These are phyloP conservation scores for Drosophila ezoana DNA, from an alignment of 2,888 invertebrate species.

Conservation along the genomic window DNA sequence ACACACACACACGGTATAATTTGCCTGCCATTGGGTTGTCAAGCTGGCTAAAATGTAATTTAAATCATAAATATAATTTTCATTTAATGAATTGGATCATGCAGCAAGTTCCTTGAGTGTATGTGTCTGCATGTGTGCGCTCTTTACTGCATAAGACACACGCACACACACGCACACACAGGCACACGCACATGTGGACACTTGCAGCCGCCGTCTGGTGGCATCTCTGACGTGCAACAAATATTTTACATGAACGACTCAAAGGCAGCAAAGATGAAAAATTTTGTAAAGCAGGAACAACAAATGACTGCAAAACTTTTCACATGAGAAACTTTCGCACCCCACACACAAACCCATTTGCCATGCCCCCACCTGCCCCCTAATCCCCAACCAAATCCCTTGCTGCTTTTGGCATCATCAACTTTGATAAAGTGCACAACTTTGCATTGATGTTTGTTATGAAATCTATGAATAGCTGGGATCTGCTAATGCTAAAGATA, in stretches of 20 bases:
- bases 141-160: constrained; percentile 22
- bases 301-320: constrained; percentile 42
- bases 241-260: constrained; percentile 67
- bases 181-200: background rate
- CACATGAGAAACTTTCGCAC: constrained; percentile 38
- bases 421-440: constrained; percentile 69
- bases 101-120: constrained; percentile 29
- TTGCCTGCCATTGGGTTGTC: constrained; percentile 24
- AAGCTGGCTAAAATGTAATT: constrained; percentile 65
- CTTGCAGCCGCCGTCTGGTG: constrained; percentile 13
- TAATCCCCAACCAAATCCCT: background rate
- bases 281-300: constrained; percentile 35
- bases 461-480: constrained; percentile 18
- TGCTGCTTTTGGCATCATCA: constrained; percentile 45
- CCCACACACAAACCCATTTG: constrained; percentile 1
- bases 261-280: constrained; percentile 65
- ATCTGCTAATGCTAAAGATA: background rate
- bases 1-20: constrained; percentile 4
- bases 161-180: constrained; percentile 1
- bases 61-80: constrained; percentile 77
- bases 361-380: background rate
- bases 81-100: constrained; percentile 75
- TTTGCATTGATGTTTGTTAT: constrained; percentile 46
- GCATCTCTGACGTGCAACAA: constrained; percentile 45
- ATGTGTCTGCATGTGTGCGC: constrained; percentile 8